Conservation (phyloP, 1,140 invertebrate genomes). For the Nylanderia fulva region DNA sequence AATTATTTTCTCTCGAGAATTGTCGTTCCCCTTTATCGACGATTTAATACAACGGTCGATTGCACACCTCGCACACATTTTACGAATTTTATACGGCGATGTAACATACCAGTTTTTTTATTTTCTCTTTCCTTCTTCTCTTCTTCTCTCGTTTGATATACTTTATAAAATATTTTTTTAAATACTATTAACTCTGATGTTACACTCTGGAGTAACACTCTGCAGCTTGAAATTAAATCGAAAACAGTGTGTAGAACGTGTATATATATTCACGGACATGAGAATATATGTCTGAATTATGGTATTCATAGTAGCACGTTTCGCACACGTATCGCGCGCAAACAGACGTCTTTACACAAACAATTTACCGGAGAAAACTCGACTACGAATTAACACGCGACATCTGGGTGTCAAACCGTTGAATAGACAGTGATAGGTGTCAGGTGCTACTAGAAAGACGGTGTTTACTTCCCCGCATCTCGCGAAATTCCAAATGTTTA, state of each 20-base stretch:
- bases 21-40: conserved; percentile 39
- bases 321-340: not conserved
- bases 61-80: not conserved
- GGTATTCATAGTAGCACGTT: conserved; percentile 17
- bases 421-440: conserved; percentile 61
- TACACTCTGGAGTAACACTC: too few relatives aligned
- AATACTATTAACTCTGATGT: too few relatives aligned
- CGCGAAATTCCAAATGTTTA: conserved; percentile 60
- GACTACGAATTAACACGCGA: conserved; percentile 54
- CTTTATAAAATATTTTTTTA: not conserved
- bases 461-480: conserved; percentile 43
- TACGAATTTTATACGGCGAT: not conserved
- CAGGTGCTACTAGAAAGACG: conserved; percentile 44
- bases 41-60: conserved; percentile 33
- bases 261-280: not conserved
- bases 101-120: not conserved
- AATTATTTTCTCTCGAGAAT: conserved; percentile 59
- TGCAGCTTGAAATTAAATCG: not conserved
- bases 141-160: not conserved
- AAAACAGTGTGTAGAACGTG: not conserved
- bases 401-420: conserved; percentile 53
- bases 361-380: conserved; percentile 44
- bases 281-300: conserved; percentile 29
- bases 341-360: conserved; percentile 57
- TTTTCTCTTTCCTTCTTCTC: not conserved